Percentiles rank a stretch among this genome's conserved stretches.
These are phyloP conservation scores for Heliconius hortense DNA, from an alignment of 2,888 invertebrate species.

Conservation along the genomic window DNA sequence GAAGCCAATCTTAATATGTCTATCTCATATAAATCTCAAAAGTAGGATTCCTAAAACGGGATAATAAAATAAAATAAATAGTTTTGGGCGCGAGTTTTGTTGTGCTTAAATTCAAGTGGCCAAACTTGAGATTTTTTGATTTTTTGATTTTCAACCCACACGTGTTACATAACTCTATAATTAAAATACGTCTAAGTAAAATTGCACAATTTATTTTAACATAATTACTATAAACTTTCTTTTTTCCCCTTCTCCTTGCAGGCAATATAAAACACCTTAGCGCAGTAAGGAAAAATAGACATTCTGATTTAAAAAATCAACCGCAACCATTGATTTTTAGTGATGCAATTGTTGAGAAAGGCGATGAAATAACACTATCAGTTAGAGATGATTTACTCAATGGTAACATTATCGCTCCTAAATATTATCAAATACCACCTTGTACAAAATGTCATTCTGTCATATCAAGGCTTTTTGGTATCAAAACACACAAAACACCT, in stretches of 20 bases:
- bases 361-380: neutral
- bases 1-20: no score
- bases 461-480: constrained; percentile 27
- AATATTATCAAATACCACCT: constrained; percentile 15
- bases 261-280: constrained; percentile 31
- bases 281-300: constrained; percentile 31
- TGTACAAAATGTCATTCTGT: constrained; percentile 21
- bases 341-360: constrained; percentile 33
- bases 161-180: no score
- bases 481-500: neutral
- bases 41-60: no score
- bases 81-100: no score
- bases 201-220: neutral
- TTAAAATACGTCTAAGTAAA: no score
- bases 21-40: no score
- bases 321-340: constrained; percentile 13
- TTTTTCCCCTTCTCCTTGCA: neutral
- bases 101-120: neutral
- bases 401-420: constrained; percentile 14
- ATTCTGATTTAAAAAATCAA: constrained; percentile 28
- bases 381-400: constrained; percentile 14
- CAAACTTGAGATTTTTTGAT: neutral
- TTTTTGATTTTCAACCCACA: no score
- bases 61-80: no score
- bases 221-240: neutral